These are phyloP conservation scores for Lepidochrysops patricia DNA, from an alignment of 2,888 invertebrate species.

Conservation along the genomic window DNA sequence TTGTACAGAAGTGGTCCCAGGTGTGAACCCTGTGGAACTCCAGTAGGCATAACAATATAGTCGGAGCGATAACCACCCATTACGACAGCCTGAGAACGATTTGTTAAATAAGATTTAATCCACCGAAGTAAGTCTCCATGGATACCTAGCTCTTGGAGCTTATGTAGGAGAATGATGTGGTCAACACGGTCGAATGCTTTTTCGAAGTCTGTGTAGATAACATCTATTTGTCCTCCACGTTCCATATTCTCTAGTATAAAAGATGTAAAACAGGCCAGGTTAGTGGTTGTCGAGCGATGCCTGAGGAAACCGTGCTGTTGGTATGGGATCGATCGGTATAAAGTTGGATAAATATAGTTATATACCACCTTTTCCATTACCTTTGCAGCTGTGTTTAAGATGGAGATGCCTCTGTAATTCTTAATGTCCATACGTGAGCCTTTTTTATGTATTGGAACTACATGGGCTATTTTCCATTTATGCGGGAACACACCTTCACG, in stretches of 20 bases:
- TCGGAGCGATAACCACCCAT: slow-evolving; percentile 11
- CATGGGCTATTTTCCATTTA: background rate
- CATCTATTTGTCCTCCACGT: slow-evolving; percentile 20
- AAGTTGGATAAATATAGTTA: background rate
- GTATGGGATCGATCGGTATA: background rate
- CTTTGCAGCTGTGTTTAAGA: background rate
- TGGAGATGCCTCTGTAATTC: background rate
- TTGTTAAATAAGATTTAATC: slow-evolving; percentile 20
- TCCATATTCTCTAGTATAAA: slow-evolving; percentile 1
- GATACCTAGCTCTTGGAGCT: slow-evolving; percentile 17
- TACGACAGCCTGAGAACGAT: slow-evolving; percentile 16
- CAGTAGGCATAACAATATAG: slow-evolving; percentile 19
- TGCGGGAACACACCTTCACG: background rate
- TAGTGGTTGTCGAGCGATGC: background rate
- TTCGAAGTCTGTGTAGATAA: slow-evolving; percentile 27
- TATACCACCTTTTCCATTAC: background rate
- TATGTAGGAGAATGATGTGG: slow-evolving; percentile 18
- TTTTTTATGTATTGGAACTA: slow-evolving; percentile 3
- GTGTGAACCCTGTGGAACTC: slow-evolving; percentile 27
- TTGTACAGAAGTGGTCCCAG: slow-evolving; percentile 25
- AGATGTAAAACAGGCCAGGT: background rate
- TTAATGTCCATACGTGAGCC: background rate
- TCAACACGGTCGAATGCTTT: slow-evolving; percentile 27
- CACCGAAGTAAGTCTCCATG: slow-evolving; percentile 20
- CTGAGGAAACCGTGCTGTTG: slow-evolving; percentile 11